Base-by-base conservation (phyloP, 1,140 invertebrate species). In the Reticulitermes speratus region DNA sequence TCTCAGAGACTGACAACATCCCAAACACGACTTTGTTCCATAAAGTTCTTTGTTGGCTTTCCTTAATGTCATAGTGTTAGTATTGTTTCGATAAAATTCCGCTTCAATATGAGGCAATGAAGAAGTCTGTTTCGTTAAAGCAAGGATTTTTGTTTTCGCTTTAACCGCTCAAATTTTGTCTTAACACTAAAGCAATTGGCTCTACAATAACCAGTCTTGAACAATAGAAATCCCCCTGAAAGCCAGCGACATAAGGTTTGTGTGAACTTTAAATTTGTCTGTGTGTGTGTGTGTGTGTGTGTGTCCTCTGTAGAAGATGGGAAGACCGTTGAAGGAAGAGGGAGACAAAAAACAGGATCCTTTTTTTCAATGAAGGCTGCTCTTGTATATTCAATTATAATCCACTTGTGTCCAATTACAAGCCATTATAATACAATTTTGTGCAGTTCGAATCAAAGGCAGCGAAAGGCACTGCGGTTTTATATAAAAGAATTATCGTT, bases 331-430 rank as follows among this genome's bases (percentile, higher is more conserved):
- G 14, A 9, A 48, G 52, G 19, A 16, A 16, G 19, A 21, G 19
- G 14, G n/a, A 16, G 14, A 25, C 3, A 30, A 75, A 30, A 75
- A 75, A 75, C 9, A 30, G 8, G 25, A 75, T 30, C 9, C 25
- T 14, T 25, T 75, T 30, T 21, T n/a, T 23, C 8, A 65, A 65
- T 9, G 59, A 65, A 65, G 7, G 19, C 25, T n/a, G 21, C 19
- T 23, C 25, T 75, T 75, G 65, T 30, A 38, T 38, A 75, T 75
- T 75, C 65, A 75, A 30, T 75, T 75, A 30, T 30, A 30, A 6
- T 23, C 65, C 65, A 75, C n/a, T 75, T 75, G 65, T 75, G 65
- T 75, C 65, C 65, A 75, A 75, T 75, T 75, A 75, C 65, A 75
- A 8, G 65, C 25, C 7, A 75, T 30, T 30, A 75, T 75, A 75